phyloP scores from a whole-genome alignment of 2,797 vertebrate genomes.

The Loris lydekkerianus region DNA sequence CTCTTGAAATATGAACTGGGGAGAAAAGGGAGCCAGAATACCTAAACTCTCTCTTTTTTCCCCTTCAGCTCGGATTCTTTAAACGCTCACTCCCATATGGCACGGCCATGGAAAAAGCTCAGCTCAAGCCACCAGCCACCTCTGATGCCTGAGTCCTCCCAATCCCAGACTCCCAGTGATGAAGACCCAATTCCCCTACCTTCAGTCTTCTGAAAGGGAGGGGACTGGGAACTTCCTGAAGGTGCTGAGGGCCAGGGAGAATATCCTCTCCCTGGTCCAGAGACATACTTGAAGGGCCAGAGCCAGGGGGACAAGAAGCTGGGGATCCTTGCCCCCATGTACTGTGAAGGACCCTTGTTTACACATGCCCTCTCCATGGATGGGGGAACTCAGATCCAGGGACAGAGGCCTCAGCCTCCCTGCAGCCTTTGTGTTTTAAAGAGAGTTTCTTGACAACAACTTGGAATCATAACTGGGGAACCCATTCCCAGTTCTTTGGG shows the following conservation, averaged over 20 bases:
- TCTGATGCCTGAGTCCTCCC: slow-evolving; percentile 92
- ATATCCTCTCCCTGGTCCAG: slow-evolving; percentile 76
- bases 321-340: slow-evolving; percentile 66
- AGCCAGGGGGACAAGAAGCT: slow-evolving; percentile 66
- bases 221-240: slow-evolving; percentile 78
- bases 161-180: slow-evolving; percentile 71
- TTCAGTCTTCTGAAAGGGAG: slow-evolving; percentile 66
- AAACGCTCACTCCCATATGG: slow-evolving; percentile 95
- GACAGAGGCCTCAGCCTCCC: slow-evolving; percentile 76
- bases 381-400: slow-evolving; percentile 77
- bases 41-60: slow-evolving; percentile 49
- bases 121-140: slow-evolving; percentile 96
- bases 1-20: neutral
- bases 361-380: slow-evolving; percentile 77
- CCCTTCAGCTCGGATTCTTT: slow-evolving; percentile 94
- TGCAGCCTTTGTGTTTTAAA: slow-evolving; percentile 74
- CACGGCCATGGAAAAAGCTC: slow-evolving; percentile 97
- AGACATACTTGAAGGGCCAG: slow-evolving; percentile 87
- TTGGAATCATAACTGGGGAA: slow-evolving; percentile 63
- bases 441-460: slow-evolving; percentile 74
- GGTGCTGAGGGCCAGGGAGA: slow-evolving; percentile 85
- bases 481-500: slow-evolving; percentile 48
- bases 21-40: neutral
- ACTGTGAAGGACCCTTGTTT: slow-evolving; percentile 86
- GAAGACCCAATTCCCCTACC: slow-evolving; percentile 58